Evolutionary conservation across 2,888 invertebrate species (phyloP).

Genomic region (Tachina lurida): DNA sequence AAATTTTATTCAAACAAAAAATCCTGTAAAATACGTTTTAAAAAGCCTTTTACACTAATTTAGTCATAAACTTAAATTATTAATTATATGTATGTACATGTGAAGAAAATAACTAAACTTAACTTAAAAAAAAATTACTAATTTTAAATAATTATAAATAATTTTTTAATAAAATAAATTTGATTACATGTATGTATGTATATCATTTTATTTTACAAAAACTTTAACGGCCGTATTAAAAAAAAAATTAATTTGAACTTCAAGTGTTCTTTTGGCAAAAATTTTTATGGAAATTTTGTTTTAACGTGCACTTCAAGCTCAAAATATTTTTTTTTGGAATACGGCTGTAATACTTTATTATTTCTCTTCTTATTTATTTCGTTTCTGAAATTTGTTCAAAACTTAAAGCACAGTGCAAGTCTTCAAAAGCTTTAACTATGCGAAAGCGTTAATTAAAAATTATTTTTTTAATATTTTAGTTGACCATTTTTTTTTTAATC

Average conservation of each 20-base stretch:
- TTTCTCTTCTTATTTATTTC: conserved; percentile 7
- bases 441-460: too few species aligned
- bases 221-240: neutral
- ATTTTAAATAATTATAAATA: conserved; percentile 32
- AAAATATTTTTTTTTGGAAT: too few species aligned
- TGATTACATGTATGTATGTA: neutral
- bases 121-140: conserved; percentile 14
- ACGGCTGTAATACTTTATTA: neutral
- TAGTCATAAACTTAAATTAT: conserved; percentile 44
- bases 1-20: conserved; percentile 1
- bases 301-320: too few species aligned
- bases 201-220: neutral
- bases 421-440: too few species aligned
- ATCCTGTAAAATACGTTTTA: conserved; percentile 28
- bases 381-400: neutral
- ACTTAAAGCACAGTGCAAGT: neutral
- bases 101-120: neutral
- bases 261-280: too few species aligned
- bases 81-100: conserved; percentile 11
- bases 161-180: conserved; percentile 28
- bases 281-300: too few species aligned
- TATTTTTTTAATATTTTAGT: too few species aligned
- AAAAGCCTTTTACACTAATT: conserved; percentile 38
- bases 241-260: too few species aligned
- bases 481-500: too few species aligned